Evolutionary conservation across 2,888 invertebrate species (phyloP), one percentile per base, ranked within the genome.

Genomic region (Pseudeuparius sepicola): DNA sequence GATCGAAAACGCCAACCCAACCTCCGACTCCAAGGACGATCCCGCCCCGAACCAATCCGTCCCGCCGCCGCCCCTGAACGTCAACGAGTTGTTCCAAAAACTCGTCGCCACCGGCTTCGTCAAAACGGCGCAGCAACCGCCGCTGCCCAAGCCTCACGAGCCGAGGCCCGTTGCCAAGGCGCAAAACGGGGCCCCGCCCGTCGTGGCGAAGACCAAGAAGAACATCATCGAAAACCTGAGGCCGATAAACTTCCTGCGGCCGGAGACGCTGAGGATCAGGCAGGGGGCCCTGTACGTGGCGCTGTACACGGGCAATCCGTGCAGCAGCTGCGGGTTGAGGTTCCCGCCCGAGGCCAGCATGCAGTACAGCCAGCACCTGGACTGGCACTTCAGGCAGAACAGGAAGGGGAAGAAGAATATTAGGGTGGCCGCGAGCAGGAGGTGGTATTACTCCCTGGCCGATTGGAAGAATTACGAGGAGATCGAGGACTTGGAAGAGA

Each of bases 311-410:
- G 96, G 96, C 24, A 85, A 92, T 73, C 96, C 94, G 57, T 99
- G 98, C 65, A 84, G 88, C 44, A 88, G 90, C 32, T 98, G 98
- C 65, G 97, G 97, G 17, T 78, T 89, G 40, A 74, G 96, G 27
- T 96, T 97, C 64, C 83, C 87, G 9, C 82, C 87, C 0, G 88
- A 89, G 62, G 82, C 84, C 55, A 87, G 85, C 5, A 82, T 83
- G 46, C 77, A 84, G 42, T 98, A 96, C 64, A 85, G 83, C 51
- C 87, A 89, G 58, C 98, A 99, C 65, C 72, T 97, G 40, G 97
- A 98, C 66, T 97, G 97, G 96, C 98, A 98, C 66, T 97, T 97
- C 67, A 67, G 92, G 1, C 88, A 90, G 62, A 97, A 97, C 66
- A 67, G 90, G 2, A 71, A 82, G 34, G 90, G 89, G 50, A 76